Evolutionary conservation across 92 coral and sea anemone genomes (phyloP).

Genomic region (Galaxea fascicularis): DNA sequence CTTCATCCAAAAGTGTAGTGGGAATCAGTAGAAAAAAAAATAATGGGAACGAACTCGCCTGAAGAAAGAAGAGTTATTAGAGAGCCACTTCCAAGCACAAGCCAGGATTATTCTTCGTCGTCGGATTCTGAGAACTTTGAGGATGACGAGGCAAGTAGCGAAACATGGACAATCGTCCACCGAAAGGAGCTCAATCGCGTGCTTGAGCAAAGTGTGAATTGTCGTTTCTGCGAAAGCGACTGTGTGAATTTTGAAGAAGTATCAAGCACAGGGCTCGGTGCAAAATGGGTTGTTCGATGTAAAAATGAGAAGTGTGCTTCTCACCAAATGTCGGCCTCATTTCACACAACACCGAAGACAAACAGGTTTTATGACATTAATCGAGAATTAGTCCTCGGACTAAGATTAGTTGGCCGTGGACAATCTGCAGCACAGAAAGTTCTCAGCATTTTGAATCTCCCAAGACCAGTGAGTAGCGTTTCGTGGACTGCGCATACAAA

Average conservation of each 20-base stretch:
- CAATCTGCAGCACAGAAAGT: constrained; percentile 50
- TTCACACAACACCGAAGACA: constrained; percentile 45
- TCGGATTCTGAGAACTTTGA: background rate
- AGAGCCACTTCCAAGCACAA: constrained; percentile 2
- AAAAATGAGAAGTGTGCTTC: constrained; percentile 31
- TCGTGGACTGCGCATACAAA: constrained; percentile 54
- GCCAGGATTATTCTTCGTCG: background rate
- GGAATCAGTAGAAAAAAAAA: no score
- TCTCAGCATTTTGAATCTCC: constrained; percentile 35
- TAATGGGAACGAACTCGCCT: no score
- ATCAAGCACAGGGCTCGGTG: constrained; percentile 50
- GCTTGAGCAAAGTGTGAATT: constrained; percentile 17
- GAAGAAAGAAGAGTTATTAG: no score
- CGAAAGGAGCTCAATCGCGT: background rate
- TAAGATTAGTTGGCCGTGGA: constrained; percentile 38
- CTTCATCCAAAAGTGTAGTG: no score
- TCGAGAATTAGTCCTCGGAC: constrained; percentile 45
- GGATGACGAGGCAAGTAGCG: background rate
- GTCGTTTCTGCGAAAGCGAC: constrained; percentile 26
- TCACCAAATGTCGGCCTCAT: constrained; percentile 27
- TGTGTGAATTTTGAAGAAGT: constrained; percentile 15
- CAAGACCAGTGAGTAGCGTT: constrained; percentile 24
- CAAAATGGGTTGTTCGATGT: constrained; percentile 50
- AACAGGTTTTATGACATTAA: constrained; percentile 46
- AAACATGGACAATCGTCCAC: constrained; percentile 11